Base-by-base conservation (phyloP, 2,113 vertebrate species). In the Salvator merianae region DNA sequence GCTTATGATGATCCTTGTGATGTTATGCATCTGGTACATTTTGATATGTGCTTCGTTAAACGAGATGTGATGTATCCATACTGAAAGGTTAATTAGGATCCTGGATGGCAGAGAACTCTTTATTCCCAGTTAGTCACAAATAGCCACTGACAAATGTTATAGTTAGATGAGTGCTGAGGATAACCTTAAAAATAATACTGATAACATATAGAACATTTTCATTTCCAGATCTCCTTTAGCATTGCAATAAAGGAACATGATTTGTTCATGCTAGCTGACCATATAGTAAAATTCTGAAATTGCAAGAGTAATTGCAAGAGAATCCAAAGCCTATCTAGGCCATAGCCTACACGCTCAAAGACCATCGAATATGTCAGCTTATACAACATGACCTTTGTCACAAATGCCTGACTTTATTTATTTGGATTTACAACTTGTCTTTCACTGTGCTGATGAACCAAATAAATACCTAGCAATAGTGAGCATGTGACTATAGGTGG, bases 71-170 rank as follows among this genome's bases (percentile, higher is more conserved):
- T 90, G 59, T 82, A 88, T 89, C 84, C 79, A 84, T 55, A 0
- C 91, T 50, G 18, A 77, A 84, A 83, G 82, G 79, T 65, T 87
- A 88, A 83, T 87, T 89, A 90, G 87, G 87, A 89, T 85, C 88
- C 85, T 87, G 76, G 78, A 79, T 82, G 81, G 78, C 72, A 81
- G 71, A 68, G 63, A 55, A 12, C 14, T 55, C 71, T 84, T 77
- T 86, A 87, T 84, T 88, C 59, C 66, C 78, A 82, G 87, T 90
- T 90, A 47, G 86, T 86, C 86, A 79, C 76, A 92, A 89, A 13
- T 91, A 88, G 89, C 91, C 91, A 93, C 81, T 92, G 87, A 82
- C 82, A 65, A 55, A 20, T 59, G 89, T 88, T 79, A 74, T 86
- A 82, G 77, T 87, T 43, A 82, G 87, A 86, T 90, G 81, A 83